Conservation (phyloP, 2,797 vertebrate species). For the Sciurus vulgaris region DNA sequence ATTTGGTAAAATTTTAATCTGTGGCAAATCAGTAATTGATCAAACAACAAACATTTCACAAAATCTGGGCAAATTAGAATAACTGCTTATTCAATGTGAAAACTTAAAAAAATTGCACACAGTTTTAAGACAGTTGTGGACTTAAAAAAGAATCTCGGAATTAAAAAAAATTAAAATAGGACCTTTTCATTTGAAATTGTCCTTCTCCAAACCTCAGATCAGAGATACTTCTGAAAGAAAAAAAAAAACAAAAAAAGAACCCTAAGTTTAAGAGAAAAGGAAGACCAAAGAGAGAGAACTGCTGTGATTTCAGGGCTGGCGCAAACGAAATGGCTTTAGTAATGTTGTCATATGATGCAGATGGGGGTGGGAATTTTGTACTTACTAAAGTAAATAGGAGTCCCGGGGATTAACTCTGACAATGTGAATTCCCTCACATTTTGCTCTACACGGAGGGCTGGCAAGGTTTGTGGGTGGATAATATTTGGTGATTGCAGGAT, state of each 20-base stretch:
- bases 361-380: not conserved
- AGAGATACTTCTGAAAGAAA: not conserved
- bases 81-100: not conserved
- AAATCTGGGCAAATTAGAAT: not conserved
- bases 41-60: conserved; percentile 5
- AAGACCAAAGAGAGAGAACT: not conserved
- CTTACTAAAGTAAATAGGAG: conserved; percentile 37
- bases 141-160: not conserved
- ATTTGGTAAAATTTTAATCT: conserved; percentile 79
- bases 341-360: conserved; percentile 11
- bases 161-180: not conserved
- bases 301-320: not conserved
- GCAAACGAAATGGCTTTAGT: conserved; percentile 2
- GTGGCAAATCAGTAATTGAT: conserved; percentile 9
- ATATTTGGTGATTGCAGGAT: not conserved
- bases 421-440: conserved; percentile 32
- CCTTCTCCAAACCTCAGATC: not conserved
- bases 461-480: not conserved
- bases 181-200: not conserved
- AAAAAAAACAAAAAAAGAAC: not conserved
- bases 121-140: not conserved
- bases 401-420: conserved; percentile 44
- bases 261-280: not conserved
- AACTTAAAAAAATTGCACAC: not conserved
- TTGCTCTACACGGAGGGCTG: not conserved